A percentile compares a stretch with the other conserved stretches of the same genome.
phyloP scores from a whole-genome alignment of 2,888 invertebrate species.

The Homarus gammarus region DNA sequence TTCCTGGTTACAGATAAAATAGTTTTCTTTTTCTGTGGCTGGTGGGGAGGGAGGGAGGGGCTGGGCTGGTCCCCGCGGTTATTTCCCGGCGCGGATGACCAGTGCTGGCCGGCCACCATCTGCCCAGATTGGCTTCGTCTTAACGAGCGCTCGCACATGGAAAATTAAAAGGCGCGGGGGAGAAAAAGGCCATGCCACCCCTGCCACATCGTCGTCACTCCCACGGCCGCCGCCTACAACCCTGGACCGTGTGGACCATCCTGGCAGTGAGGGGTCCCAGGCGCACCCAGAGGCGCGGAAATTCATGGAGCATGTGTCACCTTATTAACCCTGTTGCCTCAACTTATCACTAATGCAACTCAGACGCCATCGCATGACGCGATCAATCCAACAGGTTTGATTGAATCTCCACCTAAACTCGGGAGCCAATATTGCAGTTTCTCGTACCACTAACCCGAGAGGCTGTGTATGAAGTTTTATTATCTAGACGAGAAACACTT shows the following conservation, averaged over 20 bases:
- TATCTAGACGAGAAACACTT: no score
- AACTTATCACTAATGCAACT: constrained; percentile 37
- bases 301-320: constrained; percentile 44
- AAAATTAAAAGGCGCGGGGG: constrained; percentile 47
- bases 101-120: constrained; percentile 41
- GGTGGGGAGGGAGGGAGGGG: background rate
- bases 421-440: background rate
- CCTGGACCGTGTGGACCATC: background rate
- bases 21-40: background rate
- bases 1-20: background rate
- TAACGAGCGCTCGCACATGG: constrained; percentile 63
- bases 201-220: constrained; percentile 27
- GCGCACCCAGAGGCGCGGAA: background rate
- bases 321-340: constrained; percentile 19
- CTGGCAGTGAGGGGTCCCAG: background rate
- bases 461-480: no score
- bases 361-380: constrained; percentile 1
- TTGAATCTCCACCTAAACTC: background rate
- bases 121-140: constrained; percentile 63
- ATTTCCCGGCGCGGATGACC: background rate
- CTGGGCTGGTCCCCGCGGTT: background rate
- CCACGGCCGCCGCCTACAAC: background rate
- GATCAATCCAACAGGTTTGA: constrained; percentile 14
- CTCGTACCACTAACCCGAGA: background rate
- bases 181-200: constrained; percentile 38